Conservation (phyloP, 2,888 invertebrate species). For the Euplexia lucipara region DNA sequence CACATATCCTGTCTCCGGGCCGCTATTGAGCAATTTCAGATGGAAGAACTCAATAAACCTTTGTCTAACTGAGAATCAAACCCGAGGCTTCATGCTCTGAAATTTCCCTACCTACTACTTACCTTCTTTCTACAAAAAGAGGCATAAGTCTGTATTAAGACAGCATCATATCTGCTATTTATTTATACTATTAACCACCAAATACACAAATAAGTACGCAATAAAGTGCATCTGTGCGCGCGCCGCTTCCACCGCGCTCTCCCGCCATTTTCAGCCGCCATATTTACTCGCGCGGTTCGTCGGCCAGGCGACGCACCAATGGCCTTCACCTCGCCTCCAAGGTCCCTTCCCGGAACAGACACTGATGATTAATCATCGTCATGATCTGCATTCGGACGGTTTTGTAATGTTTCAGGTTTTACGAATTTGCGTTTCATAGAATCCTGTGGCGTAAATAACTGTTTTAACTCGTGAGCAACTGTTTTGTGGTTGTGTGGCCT, state of each 20-base stretch:
- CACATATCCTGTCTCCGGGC: no score
- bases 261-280: slow-evolving; percentile 69
- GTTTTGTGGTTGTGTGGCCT: slow-evolving; percentile 1
- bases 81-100: no score
- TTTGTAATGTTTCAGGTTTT: slow-evolving; percentile 51
- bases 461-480: slow-evolving; percentile 16
- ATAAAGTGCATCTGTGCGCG: slow-evolving; percentile 46
- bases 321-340: slow-evolving; percentile 83
- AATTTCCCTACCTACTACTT: no score
- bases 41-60: no score
- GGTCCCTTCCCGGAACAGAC: slow-evolving; percentile 74
- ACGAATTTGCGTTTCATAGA: slow-evolving; percentile 57
- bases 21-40: no score
- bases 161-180: no score
- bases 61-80: no score
- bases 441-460: slow-evolving; percentile 36
- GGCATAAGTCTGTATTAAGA: no score
- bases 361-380: slow-evolving; percentile 67
- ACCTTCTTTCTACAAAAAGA: no score
- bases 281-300: slow-evolving; percentile 80
- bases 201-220: slow-evolving; percentile 15
- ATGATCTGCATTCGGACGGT: slow-evolving; percentile 58
- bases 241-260: slow-evolving; percentile 63
- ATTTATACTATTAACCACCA: not conserved
- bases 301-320: slow-evolving; percentile 79